A percentile compares a stretch with the other conserved stretches of the same genome.
phyloP scores from a whole-genome alignment of 2,888 invertebrate species.

The Punctoribates punctum region DNA sequence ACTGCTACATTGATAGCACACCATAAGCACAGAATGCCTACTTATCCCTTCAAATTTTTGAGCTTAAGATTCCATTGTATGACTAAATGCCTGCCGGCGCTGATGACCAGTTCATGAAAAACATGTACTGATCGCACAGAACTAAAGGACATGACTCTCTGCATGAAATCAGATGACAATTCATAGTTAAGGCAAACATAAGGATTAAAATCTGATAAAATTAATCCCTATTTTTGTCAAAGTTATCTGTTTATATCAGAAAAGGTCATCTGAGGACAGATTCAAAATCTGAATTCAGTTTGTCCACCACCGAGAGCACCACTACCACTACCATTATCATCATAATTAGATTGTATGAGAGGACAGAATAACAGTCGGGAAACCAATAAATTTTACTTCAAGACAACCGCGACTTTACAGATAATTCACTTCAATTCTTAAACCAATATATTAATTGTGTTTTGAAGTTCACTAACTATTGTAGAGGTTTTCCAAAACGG shows the following conservation, averaged over 20 bases:
- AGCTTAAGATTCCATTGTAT: slow-evolving; percentile 11
- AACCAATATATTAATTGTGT: no score
- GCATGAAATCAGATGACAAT: slow-evolving; percentile 11
- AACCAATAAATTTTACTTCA: no score
- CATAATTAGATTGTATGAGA: no score
- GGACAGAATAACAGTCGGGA: no score
- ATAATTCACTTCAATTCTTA: no score
- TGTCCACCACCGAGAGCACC: no score
- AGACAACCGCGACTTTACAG: no score
- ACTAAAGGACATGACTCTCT: slow-evolving; percentile 9
- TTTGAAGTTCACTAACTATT: no score
- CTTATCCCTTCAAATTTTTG: slow-evolving; percentile 1
- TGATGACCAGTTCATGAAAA: slow-evolving; percentile 27
- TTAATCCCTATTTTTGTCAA: slow-evolving; percentile 14
- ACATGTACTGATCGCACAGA: slow-evolving; percentile 1
- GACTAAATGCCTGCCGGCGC: slow-evolving; percentile 22
- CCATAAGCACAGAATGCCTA: not conserved
- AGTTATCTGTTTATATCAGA: slow-evolving; percentile 5
- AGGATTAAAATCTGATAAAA: slow-evolving; percentile 20
- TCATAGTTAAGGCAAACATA: not conserved
- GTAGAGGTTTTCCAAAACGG: no score
- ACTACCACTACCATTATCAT: no score
- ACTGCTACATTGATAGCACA: not conserved
- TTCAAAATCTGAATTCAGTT: no score
- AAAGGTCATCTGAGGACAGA: slow-evolving; percentile 19